Evolutionary conservation across 2,113 vertebrate species (phyloP).

Genomic region (Dunckerocampus dactyliophorus): DNA sequence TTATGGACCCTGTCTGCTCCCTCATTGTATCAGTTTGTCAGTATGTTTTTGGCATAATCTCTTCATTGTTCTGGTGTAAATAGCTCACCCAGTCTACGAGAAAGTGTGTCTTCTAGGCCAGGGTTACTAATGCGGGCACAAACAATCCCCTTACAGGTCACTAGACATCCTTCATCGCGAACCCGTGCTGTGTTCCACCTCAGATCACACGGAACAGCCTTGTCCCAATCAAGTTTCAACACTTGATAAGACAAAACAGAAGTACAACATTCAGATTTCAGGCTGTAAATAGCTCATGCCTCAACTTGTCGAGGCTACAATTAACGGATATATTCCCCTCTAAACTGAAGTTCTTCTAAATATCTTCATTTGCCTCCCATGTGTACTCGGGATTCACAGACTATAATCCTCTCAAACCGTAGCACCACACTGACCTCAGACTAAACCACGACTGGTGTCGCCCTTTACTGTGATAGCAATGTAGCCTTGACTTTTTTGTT

Average conservation of each 20-base stretch:
- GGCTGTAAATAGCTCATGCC: conserved; percentile 20
- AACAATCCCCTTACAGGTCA: conserved; percentile 63
- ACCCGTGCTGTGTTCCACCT: conserved; percentile 15
- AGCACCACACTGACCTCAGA: conserved; percentile 32
- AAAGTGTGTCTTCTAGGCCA: conserved; percentile 53
- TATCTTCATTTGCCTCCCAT: conserved; percentile 13
- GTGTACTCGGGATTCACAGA: conserved; percentile 15
- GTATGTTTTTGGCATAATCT: conserved; percentile 36
- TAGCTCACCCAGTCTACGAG: conserved; percentile 49
- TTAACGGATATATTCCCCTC: conserved; percentile 11
- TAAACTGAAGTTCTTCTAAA: conserved; percentile 9
- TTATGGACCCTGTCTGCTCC: conserved; percentile 9
- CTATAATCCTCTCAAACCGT: conserved; percentile 18
- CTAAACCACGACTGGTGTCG: neutral
- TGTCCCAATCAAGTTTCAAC: conserved; percentile 26
- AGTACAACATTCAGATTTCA: conserved; percentile 11
- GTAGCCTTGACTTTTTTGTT: neutral
- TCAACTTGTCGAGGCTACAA: conserved; percentile 28
- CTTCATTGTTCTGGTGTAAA: conserved; percentile 60
- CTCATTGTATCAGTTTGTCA: conserved; percentile 24
- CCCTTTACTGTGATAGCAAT: neutral
- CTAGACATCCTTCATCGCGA: conserved; percentile 33
- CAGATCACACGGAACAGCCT: conserved; percentile 11
- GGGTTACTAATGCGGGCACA: conserved; percentile 51
- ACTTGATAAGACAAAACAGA: conserved; percentile 17